Evolutionary conservation across 1,140 invertebrate species (phyloP), one percentile per base, ranked within the genome.

Genomic region (Arctopsyche grandis): DNA sequence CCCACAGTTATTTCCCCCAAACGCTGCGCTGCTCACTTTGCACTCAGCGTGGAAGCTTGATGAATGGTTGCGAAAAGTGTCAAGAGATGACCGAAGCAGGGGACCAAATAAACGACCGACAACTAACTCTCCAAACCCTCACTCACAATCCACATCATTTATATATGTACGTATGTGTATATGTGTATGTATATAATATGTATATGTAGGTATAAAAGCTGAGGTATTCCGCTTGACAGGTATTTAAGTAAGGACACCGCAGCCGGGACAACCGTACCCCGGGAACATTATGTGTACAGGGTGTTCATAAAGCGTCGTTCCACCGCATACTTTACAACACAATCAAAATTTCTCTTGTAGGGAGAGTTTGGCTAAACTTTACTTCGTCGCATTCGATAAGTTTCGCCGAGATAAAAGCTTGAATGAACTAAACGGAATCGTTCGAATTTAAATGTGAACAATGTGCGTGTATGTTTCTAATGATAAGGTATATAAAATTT

Each of bases 161-260:
- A n/a, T n/a, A n/a, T n/a, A n/a, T n/a, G n/a, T 38, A 38, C 29
- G 29, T 38, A 7, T 38, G 29, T 38, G 29, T 38, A 38, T n/a
- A n/a, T n/a, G n/a, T n/a, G n/a, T n/a, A n/a, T n/a, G n/a, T n/a
- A n/a, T n/a, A n/a, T n/a, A n/a, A n/a, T n/a, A n/a, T 63, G 21
- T 63, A 19, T 63, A 24, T 5, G 58, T 12, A 9, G n/a, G n/a
- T n/a, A n/a, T n/a, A n/a, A n/a, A n/a, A n/a, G n/a, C 24, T 66
- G 63, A 66, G 22, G 63, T 66, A 66, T 66, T 66, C 26, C 63
- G 63, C 63, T 66, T 66, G 63, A 66, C 63, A 29, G 63, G 63
- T 29, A 66, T 66, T 66, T 66, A 66, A 66, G 24, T 66, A 22
- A 66, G 24, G 63, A 12, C 19, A 22, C 63, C 63, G 24, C 63